These are phyloP conservation scores for Florisuga fusca DNA, from an alignment of 2,797 vertebrate species.

Conservation along the genomic window DNA sequence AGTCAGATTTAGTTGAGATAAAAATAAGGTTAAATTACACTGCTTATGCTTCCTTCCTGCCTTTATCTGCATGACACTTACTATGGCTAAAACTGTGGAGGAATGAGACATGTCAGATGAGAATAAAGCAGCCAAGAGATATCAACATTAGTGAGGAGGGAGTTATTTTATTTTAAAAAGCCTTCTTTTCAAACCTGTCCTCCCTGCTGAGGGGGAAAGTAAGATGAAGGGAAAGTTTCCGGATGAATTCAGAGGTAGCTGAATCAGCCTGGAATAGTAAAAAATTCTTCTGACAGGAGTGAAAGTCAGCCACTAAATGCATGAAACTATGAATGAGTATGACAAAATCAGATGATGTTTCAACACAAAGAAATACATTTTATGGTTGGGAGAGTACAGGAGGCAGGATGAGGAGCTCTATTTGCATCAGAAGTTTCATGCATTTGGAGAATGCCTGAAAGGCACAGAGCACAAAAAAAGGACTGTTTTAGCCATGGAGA, in stretches of 20 bases:
- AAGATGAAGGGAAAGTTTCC: not conserved
- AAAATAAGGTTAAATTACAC: conserved; percentile 42
- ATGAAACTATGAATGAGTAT: not conserved
- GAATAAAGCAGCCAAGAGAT: not conserved
- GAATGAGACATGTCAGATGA: not conserved
- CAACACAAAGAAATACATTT: conserved; percentile 9
- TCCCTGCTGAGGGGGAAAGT: not conserved
- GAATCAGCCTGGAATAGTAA: not conserved
- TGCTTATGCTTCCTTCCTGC: conserved; percentile 34
- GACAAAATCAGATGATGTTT: not conserved
- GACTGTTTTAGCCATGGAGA: not conserved
- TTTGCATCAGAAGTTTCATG: not conserved
- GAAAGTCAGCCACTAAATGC: not conserved
- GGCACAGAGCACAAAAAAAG: not conserved
- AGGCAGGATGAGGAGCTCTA: not conserved
- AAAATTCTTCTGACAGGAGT: not conserved
- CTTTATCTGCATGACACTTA: conserved; percentile 32
- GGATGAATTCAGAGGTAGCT: not conserved
- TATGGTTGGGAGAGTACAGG: not conserved
- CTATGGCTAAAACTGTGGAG: not conserved
- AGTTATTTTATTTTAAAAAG: not conserved
- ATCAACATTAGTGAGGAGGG: not conserved
- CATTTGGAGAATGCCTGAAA: conserved; percentile 11
- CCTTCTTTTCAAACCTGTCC: not conserved
- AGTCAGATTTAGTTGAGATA: conserved; percentile 38